A percentile compares a stretch with the other conserved stretches of the same genome.
phyloP scores from a whole-genome alignment of 2,797 vertebrate species.

The Bucorvus abyssinicus region DNA sequence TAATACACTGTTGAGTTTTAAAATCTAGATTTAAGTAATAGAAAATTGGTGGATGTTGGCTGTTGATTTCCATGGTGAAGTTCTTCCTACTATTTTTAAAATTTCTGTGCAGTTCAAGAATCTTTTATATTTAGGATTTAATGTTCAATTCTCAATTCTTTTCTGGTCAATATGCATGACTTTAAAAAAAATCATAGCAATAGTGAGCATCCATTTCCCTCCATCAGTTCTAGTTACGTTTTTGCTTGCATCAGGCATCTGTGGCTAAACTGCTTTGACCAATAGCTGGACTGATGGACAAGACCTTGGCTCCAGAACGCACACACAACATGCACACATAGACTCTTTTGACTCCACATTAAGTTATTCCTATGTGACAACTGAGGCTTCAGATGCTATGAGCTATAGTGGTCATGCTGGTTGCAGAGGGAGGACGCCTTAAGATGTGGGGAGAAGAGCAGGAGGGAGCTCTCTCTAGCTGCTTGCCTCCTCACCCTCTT shows the following conservation, averaged over 20 bases:
- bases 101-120: background rate
- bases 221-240: background rate
- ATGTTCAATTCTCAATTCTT: background rate
- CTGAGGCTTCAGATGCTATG: background rate
- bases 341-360: background rate
- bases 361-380: background rate
- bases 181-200: background rate
- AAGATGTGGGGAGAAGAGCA: background rate
- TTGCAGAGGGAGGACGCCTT: background rate
- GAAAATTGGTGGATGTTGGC: background rate
- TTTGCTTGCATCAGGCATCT: background rate
- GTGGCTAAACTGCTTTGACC: background rate
- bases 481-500: background rate
- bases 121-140: background rate
- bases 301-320: background rate
- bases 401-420: background rate
- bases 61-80: background rate
- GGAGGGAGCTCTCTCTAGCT: background rate
- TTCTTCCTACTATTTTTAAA: background rate
- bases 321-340: rapidly evolving
- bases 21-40: background rate
- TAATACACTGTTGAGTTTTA: background rate
- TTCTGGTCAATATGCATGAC: background rate
- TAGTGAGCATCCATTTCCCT: background rate
- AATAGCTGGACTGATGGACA: background rate